Base-by-base conservation (phyloP, 2,113 vertebrate genomes). In the Zosterops borbonicus region DNA sequence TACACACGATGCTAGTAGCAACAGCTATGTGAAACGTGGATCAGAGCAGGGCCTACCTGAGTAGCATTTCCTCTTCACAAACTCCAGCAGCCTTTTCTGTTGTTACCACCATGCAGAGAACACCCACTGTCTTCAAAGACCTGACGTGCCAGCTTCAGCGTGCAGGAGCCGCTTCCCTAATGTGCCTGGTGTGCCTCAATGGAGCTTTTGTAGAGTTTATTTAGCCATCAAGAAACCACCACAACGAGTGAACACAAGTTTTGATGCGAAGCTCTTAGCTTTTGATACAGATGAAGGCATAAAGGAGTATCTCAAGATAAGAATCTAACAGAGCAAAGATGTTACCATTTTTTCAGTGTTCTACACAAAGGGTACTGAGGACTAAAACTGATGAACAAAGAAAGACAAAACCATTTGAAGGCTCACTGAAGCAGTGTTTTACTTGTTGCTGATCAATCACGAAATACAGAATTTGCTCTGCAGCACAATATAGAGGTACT, bases 381-480 rank as follows among this genome's bases (percentile, higher is more conserved):
- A 92, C 33, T 90, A 44, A 86, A 92, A 91, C 14, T 56, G 64
- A 84, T 74, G 64, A 80, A 93, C 89, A 94, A 81, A 95, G 77
- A 55, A 41, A 91, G 69, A 70, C 52, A 78, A 87, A 87, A 75
- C 42, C 33, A 55, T 92, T 27, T 84, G 84, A 96, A 85, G 60
- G 53, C 62, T 91, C 65, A 49, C 58, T 73, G 49, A 69, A 79
- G 41, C 58, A 56, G 17, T 13, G 17, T 68, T 89, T 91, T 65
- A 52, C 70, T 89, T 68, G 63, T 15, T 89, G 49, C 46, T 94
- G 60, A 93, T 90, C 69, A 81, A 44, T 82, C 73, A 75, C 60
- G 89, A 90, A 77, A 92, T 15, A 29, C 28, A 82, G 49, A 60
- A 82, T 64, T 89, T 87, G 33, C 67, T 87, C 67, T 44, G 41